Percentiles rank a stretch among this genome's conserved stretches.
Evolutionary conservation across 2,888 invertebrate species (phyloP).

Genomic region (Octodonta nipae): DNA sequence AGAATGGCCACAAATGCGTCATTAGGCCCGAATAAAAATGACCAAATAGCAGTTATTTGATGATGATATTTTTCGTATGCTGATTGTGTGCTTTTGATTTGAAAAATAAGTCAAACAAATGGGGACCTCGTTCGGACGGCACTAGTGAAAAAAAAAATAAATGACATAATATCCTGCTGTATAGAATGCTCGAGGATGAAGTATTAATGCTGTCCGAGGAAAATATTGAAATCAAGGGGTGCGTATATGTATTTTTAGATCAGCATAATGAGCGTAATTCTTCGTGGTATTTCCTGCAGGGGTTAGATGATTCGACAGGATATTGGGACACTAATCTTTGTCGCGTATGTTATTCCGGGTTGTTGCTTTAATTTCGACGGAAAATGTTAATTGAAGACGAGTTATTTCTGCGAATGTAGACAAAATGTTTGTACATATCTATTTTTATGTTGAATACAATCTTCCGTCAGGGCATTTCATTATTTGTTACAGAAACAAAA

Average conservation of each 20-base stretch:
- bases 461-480: no score
- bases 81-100: slow-evolving; percentile 17
- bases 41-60: slow-evolving; percentile 21
- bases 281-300: slow-evolving; percentile 29
- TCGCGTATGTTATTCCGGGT: no score
- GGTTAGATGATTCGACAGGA: slow-evolving; percentile 29
- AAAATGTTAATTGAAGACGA: no score
- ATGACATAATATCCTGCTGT: slow-evolving; percentile 29
- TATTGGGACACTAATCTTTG: slow-evolving; percentile 35
- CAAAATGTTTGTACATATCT: no score
- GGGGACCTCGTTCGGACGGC: slow-evolving; percentile 19
- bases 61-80: slow-evolving; percentile 16
- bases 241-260: slow-evolving; percentile 34
- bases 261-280: slow-evolving; percentile 31
- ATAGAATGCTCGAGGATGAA: slow-evolving; percentile 28
- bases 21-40: slow-evolving; percentile 24
- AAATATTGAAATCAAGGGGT: slow-evolving; percentile 34
- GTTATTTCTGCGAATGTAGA: no score
- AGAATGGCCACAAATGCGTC: slow-evolving; percentile 13
- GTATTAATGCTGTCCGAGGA: slow-evolving; percentile 33
- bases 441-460: no score
- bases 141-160: slow-evolving; percentile 27
- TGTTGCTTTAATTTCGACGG: no score
- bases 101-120: slow-evolving; percentile 20
- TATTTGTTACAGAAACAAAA: no score